A percentile compares a stretch with the other conserved stretches of the same genome.
phyloP scores from a whole-genome alignment of 2,113 vertebrate species.

The Chlorocebus sabaeus region DNA sequence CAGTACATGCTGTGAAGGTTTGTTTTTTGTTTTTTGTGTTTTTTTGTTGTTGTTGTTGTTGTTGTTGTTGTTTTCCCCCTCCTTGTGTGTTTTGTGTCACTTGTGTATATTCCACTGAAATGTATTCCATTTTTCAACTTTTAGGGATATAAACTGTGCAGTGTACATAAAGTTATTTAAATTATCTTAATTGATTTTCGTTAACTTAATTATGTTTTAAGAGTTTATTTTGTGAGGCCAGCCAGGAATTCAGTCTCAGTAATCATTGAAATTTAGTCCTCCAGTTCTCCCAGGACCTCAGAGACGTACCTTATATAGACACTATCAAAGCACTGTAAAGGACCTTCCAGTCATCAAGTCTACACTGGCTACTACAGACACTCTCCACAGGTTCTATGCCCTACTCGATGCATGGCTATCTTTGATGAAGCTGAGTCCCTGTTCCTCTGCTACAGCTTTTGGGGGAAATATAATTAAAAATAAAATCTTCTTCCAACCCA shows the following conservation, averaged over 20 bases:
- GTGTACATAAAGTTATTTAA: neutral
- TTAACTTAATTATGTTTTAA: neutral
- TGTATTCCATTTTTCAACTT: neutral
- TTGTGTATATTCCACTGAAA: neutral
- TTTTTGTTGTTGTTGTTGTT: neutral
- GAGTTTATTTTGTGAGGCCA: neutral
- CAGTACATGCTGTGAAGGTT: neutral
- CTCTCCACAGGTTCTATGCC: neutral
- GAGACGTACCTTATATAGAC: neutral
- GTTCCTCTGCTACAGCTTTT: neutral
- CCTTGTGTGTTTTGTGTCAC: neutral
- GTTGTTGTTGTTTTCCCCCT: too few relatives aligned
- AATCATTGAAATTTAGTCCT: neutral
- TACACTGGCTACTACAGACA: neutral
- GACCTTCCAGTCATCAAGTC: neutral
- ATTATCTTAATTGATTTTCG: neutral
- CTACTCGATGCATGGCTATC: neutral
- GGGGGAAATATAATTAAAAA: neutral
- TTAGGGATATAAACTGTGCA: neutral
- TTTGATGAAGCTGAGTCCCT: neutral
- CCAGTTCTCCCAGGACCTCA: too few relatives aligned
- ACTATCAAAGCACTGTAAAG: neutral
- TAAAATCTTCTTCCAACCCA: neutral
- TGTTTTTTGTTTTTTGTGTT: neutral
- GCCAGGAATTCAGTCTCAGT: neutral